Evolutionary conservation across 2,797 vertebrate genomes (phyloP).

Genomic region (Tokudaia tokunoshimensis): DNA sequence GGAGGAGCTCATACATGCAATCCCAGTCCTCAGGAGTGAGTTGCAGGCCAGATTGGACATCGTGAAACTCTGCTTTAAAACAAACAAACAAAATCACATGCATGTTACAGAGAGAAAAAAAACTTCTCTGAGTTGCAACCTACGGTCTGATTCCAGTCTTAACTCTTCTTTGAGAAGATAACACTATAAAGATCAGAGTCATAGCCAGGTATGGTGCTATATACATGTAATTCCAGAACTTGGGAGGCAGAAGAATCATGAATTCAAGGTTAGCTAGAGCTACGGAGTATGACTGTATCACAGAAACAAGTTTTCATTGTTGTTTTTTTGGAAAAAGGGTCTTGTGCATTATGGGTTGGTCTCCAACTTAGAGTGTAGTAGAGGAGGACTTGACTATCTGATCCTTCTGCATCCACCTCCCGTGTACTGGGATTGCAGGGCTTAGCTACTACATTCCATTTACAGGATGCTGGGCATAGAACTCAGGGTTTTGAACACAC

Average conservation of each 20-base stretch:
- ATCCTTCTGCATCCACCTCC: not conserved
- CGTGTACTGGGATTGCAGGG: too few relatives aligned
- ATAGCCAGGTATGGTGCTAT: not conserved
- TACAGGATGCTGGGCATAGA: not conserved
- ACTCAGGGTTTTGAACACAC: not conserved
- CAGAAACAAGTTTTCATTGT: not conserved
- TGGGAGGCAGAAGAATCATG: not conserved
- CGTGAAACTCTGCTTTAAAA: not conserved
- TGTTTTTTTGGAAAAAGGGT: not conserved
- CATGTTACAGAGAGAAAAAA: not conserved
- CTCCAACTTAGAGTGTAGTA: not conserved
- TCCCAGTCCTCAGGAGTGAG: not conserved
- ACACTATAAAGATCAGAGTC: not conserved
- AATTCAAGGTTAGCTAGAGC: not conserved
- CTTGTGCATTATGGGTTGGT: not conserved
- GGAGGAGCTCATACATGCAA: not conserved
- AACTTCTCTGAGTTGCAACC: not conserved
- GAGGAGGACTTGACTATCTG: not conserved
- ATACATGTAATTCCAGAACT: not conserved
- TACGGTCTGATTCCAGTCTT: not conserved
- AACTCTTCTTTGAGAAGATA: not conserved
- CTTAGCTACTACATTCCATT: not conserved
- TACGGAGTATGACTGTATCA: not conserved
- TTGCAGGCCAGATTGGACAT: not conserved
- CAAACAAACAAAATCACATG: not conserved